Evolutionary conservation across 2,888 invertebrate genomes (phyloP).

Genomic region (Cryptus armator): DNA sequence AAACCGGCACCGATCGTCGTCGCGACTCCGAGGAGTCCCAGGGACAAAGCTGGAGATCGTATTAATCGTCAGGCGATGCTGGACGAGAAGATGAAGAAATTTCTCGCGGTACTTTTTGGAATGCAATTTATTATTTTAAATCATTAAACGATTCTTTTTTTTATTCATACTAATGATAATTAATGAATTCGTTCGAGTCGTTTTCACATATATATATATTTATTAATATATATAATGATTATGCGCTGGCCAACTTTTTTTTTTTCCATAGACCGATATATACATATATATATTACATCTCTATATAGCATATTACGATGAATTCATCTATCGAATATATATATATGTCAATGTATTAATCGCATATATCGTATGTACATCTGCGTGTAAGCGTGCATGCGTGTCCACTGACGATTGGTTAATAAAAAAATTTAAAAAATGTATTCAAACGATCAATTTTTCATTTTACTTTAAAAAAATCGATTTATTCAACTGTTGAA

Average conservation of each 20-base stretch:
- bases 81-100: constrained; percentile 97
- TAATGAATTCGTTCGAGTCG: constrained; percentile 31
- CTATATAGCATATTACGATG: constrained; percentile 19
- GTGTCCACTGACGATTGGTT: constrained; percentile 78
- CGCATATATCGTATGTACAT: constrained; percentile 69
- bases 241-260: constrained; percentile 40
- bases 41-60: constrained; percentile 90
- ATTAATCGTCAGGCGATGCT: constrained; percentile 94
- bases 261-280: constrained; percentile 52
- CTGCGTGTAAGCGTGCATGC: constrained; percentile 81
- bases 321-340: constrained; percentile 35
- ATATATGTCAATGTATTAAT: constrained; percentile 65
- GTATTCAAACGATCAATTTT: not conserved
- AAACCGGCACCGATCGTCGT: constrained; percentile 79
- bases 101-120: constrained; percentile 91
- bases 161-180: constrained; percentile 29
- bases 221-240: constrained; percentile 17
- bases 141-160: constrained; percentile 16
- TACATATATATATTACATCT: constrained; percentile 19
- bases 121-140: constrained; percentile 58
- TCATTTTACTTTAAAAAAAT: not conserved
- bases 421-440: not conserved
- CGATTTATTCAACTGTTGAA: not conserved
- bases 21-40: constrained; percentile 81
- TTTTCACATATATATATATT: constrained; percentile 10